Conservation (phyloP, 2,113 vertebrate genomes). For the Dasyornis broadbenti region DNA sequence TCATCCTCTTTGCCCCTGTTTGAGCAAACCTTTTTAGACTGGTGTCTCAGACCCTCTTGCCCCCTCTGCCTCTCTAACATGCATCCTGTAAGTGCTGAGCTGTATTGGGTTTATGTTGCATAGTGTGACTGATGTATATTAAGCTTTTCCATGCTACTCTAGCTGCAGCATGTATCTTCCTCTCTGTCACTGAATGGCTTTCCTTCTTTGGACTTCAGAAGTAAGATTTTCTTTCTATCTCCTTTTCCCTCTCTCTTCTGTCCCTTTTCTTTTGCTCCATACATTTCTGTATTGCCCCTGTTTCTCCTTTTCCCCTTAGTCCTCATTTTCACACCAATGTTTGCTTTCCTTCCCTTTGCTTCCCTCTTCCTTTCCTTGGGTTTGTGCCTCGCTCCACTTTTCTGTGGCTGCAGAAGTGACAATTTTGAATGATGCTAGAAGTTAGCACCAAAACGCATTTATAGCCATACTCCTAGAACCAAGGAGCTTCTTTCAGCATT, state of each 20-base stretch:
- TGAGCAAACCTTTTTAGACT: background rate
- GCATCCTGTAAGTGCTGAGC: background rate
- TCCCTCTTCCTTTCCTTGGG: background rate
- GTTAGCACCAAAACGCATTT: background rate
- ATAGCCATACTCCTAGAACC: background rate
- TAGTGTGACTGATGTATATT: background rate
- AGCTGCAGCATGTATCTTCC: background rate
- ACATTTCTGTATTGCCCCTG: background rate
- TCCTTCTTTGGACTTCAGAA: background rate
- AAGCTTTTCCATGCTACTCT: background rate
- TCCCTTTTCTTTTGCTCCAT: background rate
- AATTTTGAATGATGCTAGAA: background rate
- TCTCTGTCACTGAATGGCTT: background rate
- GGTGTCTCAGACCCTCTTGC: background rate
- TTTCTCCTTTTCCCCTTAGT: background rate
- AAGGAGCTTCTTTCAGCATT: background rate
- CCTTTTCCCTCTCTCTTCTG: background rate
- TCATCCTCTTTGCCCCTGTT: background rate
- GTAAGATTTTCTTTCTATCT: background rate
- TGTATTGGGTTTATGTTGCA: background rate
- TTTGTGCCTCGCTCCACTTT: background rate
- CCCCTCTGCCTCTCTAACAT: background rate
- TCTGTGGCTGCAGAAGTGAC: background rate
- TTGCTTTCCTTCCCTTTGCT: background rate
- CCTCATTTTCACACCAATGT: background rate